Base-by-base conservation (phyloP, 2,797 vertebrate genomes). In the Cirrhinus molitorella region DNA sequence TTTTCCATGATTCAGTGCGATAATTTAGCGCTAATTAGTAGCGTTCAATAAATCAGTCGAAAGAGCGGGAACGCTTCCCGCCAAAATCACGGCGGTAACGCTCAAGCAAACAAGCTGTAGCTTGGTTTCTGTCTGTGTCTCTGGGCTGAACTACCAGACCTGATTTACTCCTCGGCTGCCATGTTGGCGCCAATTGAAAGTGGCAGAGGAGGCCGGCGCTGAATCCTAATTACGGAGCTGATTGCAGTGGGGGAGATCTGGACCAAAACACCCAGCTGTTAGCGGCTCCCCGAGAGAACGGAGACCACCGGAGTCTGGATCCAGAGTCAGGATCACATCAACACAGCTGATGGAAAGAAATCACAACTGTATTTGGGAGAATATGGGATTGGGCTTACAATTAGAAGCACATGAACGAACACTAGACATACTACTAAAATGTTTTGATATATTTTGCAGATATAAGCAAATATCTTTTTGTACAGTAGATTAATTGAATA, bases 111-210 rank as follows among this genome's bases (percentile, higher is more conserved):
- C 85, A 73, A 49, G 53, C 40, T 25, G 47, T 63, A 80, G 86
- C 84, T 80, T 81, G 86, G 89, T 83, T 82, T 88, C 90, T 87
- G 86, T 89, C 79, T 85, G 63, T 88, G 89, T 91, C 81, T 85
- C 77, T 77, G 68, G 16, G 63, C 87, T 91, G 87, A 92, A 93
- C 90, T 31, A 57, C 80, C 88, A 88, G 88, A 90, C 87, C 85
- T 81, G 87, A 81, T 89, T 91, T 90, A 91, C 91, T 91, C 90
- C 88, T 85, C 79, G 23, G 67, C 86, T 91, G 90, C 91, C 88
- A 90, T 92, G 91, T 92, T 87, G 85, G 88, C 89, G 90, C 89
- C 92, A 90, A 92, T 88, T 91, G 90, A 91, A 93, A 92, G 90
- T 92, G 90, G 91, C 92, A 92, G 92, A 87, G 75, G 85, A 88